Evolutionary conservation across 2,113 vertebrate genomes (phyloP).

Genomic region (Leptosomus discolor): DNA sequence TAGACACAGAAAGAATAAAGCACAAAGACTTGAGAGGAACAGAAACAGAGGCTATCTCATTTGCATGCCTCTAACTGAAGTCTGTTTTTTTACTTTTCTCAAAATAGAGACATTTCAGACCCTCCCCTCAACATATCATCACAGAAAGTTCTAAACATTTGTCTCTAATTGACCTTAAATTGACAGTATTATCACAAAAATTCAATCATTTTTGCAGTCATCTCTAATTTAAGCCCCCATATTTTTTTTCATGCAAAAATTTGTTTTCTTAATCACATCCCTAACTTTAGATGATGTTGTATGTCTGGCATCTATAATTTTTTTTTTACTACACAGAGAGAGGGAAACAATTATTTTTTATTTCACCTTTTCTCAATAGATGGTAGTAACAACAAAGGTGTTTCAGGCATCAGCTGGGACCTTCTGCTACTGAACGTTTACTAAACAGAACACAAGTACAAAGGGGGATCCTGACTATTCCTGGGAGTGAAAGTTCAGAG

Average conservation of each 20-base stretch:
- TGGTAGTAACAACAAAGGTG: neutral
- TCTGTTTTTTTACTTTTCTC: neutral
- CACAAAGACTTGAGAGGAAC: neutral
- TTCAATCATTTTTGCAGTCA: neutral
- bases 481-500: neutral
- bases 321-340: neutral
- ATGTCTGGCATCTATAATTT: neutral
- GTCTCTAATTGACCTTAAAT: neutral
- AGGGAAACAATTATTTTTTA: neutral
- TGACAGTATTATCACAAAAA: neutral
- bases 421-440: neutral
- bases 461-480: neutral
- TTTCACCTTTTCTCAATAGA: neutral
- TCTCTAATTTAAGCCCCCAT: neutral
- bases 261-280: neutral
- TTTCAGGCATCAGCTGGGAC: neutral
- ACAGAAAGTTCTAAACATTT: neutral
- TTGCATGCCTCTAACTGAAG: conserved; percentile 30
- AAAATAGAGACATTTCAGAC: neutral
- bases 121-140: neutral
- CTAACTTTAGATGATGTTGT: neutral
- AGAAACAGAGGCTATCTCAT: neutral
- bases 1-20: neutral
- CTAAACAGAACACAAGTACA: neutral
- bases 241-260: neutral